Evolutionary conservation across 2,888 invertebrate genomes (phyloP).

Genomic region (Plagiodera versicolora): DNA sequence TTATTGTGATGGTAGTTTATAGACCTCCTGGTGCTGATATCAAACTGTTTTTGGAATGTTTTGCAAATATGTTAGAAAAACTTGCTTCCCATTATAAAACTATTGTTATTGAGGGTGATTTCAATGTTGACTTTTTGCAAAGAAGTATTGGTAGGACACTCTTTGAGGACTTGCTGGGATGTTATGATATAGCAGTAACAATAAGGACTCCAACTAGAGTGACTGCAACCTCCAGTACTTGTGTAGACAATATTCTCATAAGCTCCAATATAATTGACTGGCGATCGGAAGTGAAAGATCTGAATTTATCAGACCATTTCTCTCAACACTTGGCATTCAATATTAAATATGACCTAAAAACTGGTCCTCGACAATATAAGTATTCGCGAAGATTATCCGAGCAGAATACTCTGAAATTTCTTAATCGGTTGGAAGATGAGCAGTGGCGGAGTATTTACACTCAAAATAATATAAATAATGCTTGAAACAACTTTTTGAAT

Average conservation of each 20-base stretch:
- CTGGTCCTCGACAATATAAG: neutral
- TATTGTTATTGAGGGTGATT: conserved; percentile 8
- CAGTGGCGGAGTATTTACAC: neutral
- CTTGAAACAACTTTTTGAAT: too few species aligned
- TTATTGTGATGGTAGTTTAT: too few species aligned
- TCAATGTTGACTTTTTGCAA: conserved; percentile 4
- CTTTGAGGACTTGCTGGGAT: too few species aligned
- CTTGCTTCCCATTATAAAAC: too few species aligned
- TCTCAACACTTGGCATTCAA: conserved; percentile 7
- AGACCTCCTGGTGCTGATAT: too few species aligned
- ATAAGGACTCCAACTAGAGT: too few species aligned
- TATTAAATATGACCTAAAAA: neutral
- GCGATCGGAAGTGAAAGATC: conserved; percentile 1
- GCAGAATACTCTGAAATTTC: too few species aligned
- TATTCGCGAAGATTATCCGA: too few species aligned
- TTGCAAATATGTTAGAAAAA: conserved; percentile 6
- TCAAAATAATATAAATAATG: too few species aligned
- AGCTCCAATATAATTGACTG: conserved; percentile 5
- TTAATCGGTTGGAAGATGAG: neutral
- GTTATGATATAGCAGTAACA: too few species aligned
- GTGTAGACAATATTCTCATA: conserved; percentile 3
- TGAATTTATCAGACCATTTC: neutral
- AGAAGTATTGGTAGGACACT: neutral
- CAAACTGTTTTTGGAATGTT: conserved; percentile 1
- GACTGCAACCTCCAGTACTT: too few species aligned